Percentiles rank a stretch among this genome's conserved stretches.
Evolutionary conservation across 2,888 invertebrate genomes (phyloP).

Genomic region (Desoria tigrina): DNA sequence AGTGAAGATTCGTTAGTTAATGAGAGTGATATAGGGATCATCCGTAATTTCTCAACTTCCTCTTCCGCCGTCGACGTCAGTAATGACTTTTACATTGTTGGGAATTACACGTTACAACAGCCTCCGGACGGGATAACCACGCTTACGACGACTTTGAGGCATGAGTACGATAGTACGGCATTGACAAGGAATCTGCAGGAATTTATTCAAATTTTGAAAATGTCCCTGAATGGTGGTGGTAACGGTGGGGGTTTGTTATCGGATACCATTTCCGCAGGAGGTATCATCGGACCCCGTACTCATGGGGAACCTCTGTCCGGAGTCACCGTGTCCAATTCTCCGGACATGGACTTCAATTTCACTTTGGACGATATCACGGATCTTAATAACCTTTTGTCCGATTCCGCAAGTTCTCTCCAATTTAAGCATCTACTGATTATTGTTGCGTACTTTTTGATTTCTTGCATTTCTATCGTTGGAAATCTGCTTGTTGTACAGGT

Average conservation of each 20-base stretch:
- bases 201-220: conserved; percentile 49
- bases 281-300: background rate
- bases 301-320: background rate
- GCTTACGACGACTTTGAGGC: too few relatives aligned
- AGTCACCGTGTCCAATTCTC: conserved; percentile 22
- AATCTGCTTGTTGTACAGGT: conserved; percentile 52
- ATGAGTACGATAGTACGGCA: background rate
- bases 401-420: conserved; percentile 30
- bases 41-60: background rate
- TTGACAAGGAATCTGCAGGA: conserved; percentile 43
- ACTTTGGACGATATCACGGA: conserved; percentile 49
- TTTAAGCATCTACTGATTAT: conserved; percentile 49
- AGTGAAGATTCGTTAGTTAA: background rate
- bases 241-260: background rate
- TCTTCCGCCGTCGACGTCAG: background rate
- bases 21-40: background rate
- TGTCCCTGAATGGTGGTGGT: conserved; percentile 30
- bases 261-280: background rate
- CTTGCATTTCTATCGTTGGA: conserved; percentile 49
- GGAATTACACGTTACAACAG: background rate
- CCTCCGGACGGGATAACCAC: background rate
- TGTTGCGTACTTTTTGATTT: conserved; percentile 44
- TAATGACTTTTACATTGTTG: conserved; percentile 3
- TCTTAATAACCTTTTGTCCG: conserved; percentile 46
- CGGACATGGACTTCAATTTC: conserved; percentile 45